Base-by-base conservation (phyloP, 2,888 invertebrate genomes). In the Machimus rusticus region DNA sequence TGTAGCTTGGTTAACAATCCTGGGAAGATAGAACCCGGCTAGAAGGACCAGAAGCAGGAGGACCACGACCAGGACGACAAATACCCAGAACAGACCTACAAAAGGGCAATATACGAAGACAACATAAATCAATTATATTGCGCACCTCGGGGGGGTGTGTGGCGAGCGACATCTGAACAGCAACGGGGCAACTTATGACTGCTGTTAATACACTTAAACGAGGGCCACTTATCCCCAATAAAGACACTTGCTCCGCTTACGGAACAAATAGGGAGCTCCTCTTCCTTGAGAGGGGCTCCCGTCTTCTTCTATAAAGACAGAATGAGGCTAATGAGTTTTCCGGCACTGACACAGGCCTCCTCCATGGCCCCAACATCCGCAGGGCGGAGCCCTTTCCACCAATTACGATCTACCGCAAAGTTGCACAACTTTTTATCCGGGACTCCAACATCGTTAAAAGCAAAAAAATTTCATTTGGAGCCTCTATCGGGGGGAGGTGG, bases 221-320 rank as follows among this genome's bases (percentile, higher is more conserved):
- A 82, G 82, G 57, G 66, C 82, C 82, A 82, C 82, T 82, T 82
- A 82, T 82, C 82, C 82, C 82, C 82, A 82, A 82, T 82, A 82
- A 82, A 82, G 82, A 82, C 82, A 82, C 82, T 82, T 82, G 82
- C 82, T 82, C 57, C 82, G 82, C 34, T 82, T 82, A 82, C 66
- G 34, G 82, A 57, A 82, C 82, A 82, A 82, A 82, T 82, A 37
- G 82, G 34, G 39, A 16, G 78, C 51, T 79, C 51, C 51, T 79
- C 31, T 55, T 19, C 79, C 81, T 81, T 81, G n/a, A n/a, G n/a
- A n/a, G 37, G 57, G 19, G 55, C 16, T 4, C 34, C 37, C 19
- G n/a, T 28, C 55, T 55, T 28, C 55, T 82, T 66, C 23, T 37
- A 66, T 66, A 82, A 66, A 66, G 82, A 82, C 66, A 82, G 66